phyloP scores from a whole-genome alignment of 1,140 invertebrate species.

The Drosophila burlai region DNA sequence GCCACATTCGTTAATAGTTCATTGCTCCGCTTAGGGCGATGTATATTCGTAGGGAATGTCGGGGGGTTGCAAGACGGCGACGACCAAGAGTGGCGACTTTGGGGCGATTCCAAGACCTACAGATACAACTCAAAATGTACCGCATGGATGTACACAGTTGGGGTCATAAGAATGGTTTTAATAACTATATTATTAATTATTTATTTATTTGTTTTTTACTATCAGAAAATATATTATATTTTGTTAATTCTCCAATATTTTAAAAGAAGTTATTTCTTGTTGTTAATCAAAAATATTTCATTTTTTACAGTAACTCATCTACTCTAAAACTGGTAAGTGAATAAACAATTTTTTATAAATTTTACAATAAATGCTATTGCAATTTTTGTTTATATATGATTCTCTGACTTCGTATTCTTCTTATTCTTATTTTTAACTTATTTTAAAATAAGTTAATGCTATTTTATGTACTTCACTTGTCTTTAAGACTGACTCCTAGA shows the following conservation, averaged over 20 bases:
- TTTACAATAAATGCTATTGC: no score
- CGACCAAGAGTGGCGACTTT: constrained; percentile 38
- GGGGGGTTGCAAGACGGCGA: constrained; percentile 30
- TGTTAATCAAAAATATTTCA: neutral
- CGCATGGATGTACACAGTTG: constrained; percentile 22
- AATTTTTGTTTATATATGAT: no score
- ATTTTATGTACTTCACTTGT: neutral
- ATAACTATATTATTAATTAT: neutral
- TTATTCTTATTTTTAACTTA: neutral
- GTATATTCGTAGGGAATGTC: constrained; percentile 34
- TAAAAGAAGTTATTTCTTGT: no score
- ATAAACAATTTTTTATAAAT: no score
- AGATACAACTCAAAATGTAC: constrained; percentile 22
- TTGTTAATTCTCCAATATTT: neutral
- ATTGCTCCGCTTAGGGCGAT: constrained; percentile 69
- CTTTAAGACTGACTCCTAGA: constrained; percentile 20
- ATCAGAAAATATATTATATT: neutral
- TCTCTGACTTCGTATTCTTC: no score
- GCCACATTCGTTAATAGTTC: constrained; percentile 76
- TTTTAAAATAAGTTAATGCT: neutral
- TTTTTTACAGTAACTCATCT: neutral
- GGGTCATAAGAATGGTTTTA: neutral
- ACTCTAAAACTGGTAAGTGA: neutral
- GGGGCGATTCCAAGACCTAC: constrained; percentile 52
- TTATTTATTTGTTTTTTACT: neutral